Evolutionary conservation across 2,888 invertebrate genomes (phyloP).

Genomic region (Vandiemenella viatica): DNA sequence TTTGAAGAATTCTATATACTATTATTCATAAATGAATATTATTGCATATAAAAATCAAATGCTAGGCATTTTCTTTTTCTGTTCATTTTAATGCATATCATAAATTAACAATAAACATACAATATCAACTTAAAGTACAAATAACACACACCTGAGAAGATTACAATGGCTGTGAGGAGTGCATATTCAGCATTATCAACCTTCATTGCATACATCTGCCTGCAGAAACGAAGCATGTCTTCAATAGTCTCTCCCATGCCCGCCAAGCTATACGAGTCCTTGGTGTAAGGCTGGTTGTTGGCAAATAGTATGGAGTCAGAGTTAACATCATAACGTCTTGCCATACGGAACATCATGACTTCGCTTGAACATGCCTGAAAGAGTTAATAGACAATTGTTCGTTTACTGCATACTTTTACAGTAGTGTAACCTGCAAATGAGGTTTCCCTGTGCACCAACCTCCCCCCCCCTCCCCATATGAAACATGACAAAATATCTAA

Average conservation of each 20-base stretch:
- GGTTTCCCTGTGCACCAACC: no score
- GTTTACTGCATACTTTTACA: background rate
- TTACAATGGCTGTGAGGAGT: constrained; percentile 88
- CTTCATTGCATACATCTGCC: constrained; percentile 86
- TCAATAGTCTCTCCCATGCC: constrained; percentile 91
- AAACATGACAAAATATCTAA: no score
- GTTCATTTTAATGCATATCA: no score
- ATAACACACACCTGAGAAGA: constrained; percentile 70
- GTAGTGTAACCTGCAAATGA: no score
- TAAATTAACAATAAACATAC: no score
- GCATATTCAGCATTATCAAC: constrained; percentile 97
- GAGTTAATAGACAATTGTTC: background rate
- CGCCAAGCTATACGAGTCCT: constrained; percentile 85
- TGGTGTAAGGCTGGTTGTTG: constrained; percentile 89
- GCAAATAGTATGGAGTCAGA: constrained; percentile 92
- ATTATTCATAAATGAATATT: no score
- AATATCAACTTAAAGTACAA: no score
- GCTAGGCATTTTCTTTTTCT: no score
- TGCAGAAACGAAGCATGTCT: constrained; percentile 85
- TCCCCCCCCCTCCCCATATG: no score
- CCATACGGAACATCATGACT: constrained; percentile 95
- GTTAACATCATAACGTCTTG: constrained; percentile 81
- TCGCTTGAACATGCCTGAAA: constrained; percentile 87
- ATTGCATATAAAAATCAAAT: no score
- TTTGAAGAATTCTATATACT: no score